A percentile compares a stretch with the other conserved stretches of the same genome.
Evolutionary conservation across 2,888 invertebrate genomes (phyloP).

Genomic region (Ochropacha duplaris): DNA sequence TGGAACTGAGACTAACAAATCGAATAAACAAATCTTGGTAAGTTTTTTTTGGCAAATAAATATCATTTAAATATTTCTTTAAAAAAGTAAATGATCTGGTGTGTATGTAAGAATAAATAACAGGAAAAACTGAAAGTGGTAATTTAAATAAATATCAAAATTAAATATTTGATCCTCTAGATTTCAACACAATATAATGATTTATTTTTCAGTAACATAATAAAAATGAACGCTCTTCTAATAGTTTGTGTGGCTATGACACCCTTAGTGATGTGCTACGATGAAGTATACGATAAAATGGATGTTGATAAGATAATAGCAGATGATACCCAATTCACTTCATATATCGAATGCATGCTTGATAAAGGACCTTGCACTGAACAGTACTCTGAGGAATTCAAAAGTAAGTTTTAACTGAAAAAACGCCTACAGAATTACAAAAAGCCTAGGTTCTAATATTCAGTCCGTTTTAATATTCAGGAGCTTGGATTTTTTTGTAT

Average conservation of each 20-base stretch:
- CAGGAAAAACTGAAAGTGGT: too few relatives aligned
- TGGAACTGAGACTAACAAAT: background rate
- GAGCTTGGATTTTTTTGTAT: too few relatives aligned
- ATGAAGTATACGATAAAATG: constrained; percentile 62
- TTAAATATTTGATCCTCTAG: too few relatives aligned
- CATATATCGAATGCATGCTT: constrained; percentile 62
- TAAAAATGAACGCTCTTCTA: constrained; percentile 37
- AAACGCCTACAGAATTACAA: background rate
- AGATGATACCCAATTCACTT: constrained; percentile 50
- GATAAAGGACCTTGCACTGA: constrained; percentile 62
- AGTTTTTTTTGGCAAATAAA: background rate
- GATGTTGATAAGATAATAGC: constrained; percentile 64
- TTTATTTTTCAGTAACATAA: constrained; percentile 16
- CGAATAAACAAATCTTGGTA: background rate
- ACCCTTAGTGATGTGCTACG: constrained; percentile 52
- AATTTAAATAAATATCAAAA: too few relatives aligned
- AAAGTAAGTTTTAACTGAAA: constrained; percentile 44
- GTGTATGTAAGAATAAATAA: too few relatives aligned
- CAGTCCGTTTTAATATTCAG: too few relatives aligned
- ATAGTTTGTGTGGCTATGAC: constrained; percentile 36
- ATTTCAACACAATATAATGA: background rate
- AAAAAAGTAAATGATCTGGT: too few relatives aligned
- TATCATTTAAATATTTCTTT: background rate
- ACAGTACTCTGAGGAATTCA: constrained; percentile 59
- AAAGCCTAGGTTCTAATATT: too few relatives aligned